Base-by-base conservation (phyloP, 2,888 invertebrate genomes). In the Lacanobia oleracea region DNA sequence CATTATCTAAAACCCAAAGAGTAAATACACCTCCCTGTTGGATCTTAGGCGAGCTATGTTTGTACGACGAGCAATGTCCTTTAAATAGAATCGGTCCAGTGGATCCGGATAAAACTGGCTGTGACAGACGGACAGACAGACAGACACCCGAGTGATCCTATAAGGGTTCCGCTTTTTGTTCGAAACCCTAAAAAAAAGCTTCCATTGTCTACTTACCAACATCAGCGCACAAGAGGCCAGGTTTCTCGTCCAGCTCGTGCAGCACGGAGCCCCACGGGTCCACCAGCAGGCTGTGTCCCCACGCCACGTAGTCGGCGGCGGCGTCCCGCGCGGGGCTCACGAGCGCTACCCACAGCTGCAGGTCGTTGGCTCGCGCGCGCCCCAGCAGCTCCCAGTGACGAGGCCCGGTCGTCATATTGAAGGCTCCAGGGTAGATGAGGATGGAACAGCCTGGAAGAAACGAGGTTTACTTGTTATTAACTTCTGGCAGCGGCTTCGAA, bases 351-450 rank as follows among this genome's bases (percentile, higher is more conserved):
- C 97, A 99, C 60, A 98, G 94, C 95, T 99, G 99, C 91, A 98
- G 98, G 94, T 99, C 99, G 48, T 97, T 96, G 50, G 99, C 99
- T 63, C 99, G 96, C 0, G 97, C 97, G 60, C 98, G 96, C 74
- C 97, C 97, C 23, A 99, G 94, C 7, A 99, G 92, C 89, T 99
- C 98, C 99, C 99, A 99, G 93, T 99, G 99, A 69, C 97, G 95
- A 0, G 99, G 99, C 0, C 99, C 99, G 0, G 99, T 99, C 1
- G 98, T 99, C 98, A 98, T 98, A 93, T 99, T 99, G 93, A 99
- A 99, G 1, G 99, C 99, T 40, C 98, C 99, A 0, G 99, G 99
- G 94, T 99, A 99, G 37, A 99, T 95, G 43, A 99, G 93, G 86
- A 99, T 92, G 68, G 98, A 97, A 88, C 99, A 99, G 0, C 98